phyloP scores from a whole-genome alignment of 2,113 vertebrate species.

The Donacobius atricapilla region DNA sequence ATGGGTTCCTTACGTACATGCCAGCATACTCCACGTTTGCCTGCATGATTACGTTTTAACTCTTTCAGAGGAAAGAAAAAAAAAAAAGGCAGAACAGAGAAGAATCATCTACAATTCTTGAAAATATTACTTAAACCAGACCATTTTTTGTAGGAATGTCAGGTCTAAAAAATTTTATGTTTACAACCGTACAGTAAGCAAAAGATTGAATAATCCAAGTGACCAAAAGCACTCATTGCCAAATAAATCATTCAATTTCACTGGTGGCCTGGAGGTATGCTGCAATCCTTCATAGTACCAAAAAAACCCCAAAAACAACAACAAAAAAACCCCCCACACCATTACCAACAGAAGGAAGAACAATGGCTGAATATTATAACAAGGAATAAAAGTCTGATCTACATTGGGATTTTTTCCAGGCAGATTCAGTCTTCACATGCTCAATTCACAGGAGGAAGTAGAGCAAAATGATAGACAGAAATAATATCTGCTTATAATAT shows the following conservation, averaged over 20 bases:
- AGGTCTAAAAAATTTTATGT: neutral
- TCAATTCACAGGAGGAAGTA: neutral
- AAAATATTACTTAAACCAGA: neutral
- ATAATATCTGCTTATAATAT: neutral
- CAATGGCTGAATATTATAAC: neutral
- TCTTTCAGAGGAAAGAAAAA: neutral
- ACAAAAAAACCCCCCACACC: neutral
- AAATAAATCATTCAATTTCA: neutral
- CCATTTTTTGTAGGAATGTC: neutral
- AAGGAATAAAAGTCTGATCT: neutral
- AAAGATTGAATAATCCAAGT: neutral
- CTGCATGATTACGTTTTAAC: neutral
- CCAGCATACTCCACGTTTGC: neutral
- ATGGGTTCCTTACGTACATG: neutral
- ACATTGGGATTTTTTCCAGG: neutral
- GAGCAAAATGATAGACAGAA: neutral
- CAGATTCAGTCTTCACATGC: neutral
- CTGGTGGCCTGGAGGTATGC: neutral
- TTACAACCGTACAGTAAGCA: neutral
- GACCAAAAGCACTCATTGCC: neutral
- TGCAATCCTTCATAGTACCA: neutral
- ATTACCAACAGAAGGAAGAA: neutral
- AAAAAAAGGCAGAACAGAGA: neutral
- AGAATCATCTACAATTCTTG: neutral
- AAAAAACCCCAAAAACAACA: neutral